Evolutionary conservation across 1,140 invertebrate genomes (phyloP).

Genomic region (Phymorhynchus buccinoides): DNA sequence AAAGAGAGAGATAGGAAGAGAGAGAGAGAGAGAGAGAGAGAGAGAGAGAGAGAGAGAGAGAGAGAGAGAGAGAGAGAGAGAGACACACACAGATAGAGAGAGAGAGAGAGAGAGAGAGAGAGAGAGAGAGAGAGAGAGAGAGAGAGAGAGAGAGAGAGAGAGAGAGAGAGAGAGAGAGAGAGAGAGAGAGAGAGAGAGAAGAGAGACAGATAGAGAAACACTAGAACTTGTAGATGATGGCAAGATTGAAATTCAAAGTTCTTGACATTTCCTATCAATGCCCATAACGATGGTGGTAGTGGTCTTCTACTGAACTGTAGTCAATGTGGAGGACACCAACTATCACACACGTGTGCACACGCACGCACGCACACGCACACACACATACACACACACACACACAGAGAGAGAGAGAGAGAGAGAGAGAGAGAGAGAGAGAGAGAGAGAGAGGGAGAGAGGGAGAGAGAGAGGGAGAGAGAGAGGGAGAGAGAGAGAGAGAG

Average conservation of each 20-base stretch:
- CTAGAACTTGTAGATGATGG: background rate
- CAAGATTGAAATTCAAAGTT: no score
- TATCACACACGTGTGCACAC: background rate
- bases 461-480: background rate
- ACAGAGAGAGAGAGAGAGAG: background rate
- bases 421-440: background rate
- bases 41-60: background rate
- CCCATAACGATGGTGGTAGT: no score
- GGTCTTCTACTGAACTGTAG: no score
- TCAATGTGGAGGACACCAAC: background rate
- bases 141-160: background rate
- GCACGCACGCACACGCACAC: slow-evolving; percentile 9
- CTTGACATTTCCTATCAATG: no score
- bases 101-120: no score
- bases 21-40: slow-evolving; percentile 6
- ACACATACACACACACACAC: slow-evolving; percentile 12
- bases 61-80: background rate
- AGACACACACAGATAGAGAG: no score
- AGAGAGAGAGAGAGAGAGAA: background rate
- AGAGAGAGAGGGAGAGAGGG: background rate
- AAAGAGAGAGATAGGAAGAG: background rate
- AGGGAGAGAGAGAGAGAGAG: background rate
- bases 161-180: background rate
- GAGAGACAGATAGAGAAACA: background rate
- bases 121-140: no score